These are phyloP conservation scores for Ectemnius continuus DNA, from an alignment of 2,888 invertebrate species.

Conservation along the genomic window DNA sequence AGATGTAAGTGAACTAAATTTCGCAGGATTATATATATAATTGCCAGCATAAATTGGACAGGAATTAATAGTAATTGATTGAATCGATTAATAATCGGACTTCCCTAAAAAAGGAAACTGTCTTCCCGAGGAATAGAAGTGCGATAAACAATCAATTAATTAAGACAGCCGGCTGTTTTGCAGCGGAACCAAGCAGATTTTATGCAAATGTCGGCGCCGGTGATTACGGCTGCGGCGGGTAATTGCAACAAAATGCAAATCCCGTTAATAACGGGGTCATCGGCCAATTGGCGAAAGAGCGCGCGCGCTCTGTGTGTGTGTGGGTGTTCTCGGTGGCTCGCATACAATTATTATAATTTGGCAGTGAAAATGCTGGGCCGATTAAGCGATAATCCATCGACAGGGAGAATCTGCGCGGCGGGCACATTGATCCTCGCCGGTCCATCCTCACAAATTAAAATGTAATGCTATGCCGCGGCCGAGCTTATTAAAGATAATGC, in stretches of 20 bases:
- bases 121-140: conserved; percentile 15
- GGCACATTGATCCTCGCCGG: conserved; percentile 40
- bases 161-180: conserved; percentile 56
- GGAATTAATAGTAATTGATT: too few relatives aligned
- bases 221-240: conserved; percentile 36
- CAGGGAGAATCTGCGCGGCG: conserved; percentile 52
- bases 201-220: conserved; percentile 50
- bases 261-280: conserved; percentile 57
- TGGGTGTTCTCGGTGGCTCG: too few relatives aligned
- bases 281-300: conserved; percentile 50
- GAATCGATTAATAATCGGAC: too few relatives aligned
- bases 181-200: conserved; percentile 55
- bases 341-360: conserved; percentile 59
- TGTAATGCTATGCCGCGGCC: conserved; percentile 29
- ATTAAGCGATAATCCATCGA: conserved; percentile 50
- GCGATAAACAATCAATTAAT: conserved; percentile 56
- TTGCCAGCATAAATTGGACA: too few relatives aligned
- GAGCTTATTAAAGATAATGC: conserved; percentile 24
- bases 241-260: conserved; percentile 62
- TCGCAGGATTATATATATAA: too few relatives aligned
- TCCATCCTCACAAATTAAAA: conserved; percentile 45
- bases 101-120: too few relatives aligned
- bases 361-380: conserved; percentile 47
- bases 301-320: too few relatives aligned
- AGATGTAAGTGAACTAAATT: too few relatives aligned